Evolutionary conservation across 2,797 vertebrate genomes (phyloP), one percentile per base, ranked within the genome.

Genomic region (Lagocephalus sceleratus): DNA sequence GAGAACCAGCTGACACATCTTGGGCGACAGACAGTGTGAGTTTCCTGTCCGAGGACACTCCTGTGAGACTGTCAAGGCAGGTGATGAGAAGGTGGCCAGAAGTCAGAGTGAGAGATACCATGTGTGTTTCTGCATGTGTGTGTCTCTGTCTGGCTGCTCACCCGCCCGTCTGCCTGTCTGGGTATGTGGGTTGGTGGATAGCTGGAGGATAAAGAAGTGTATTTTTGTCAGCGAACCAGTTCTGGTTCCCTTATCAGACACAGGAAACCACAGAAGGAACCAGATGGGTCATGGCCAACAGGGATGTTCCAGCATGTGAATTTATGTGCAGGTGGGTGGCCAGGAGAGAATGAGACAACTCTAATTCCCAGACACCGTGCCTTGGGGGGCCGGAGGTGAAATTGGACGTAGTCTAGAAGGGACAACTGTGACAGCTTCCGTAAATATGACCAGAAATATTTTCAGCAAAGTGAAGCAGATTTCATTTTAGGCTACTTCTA

Each of bases 341-440:
- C 66, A 63, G 60, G 75, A 65, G 63, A 70, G 66, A 80, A 66
- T 58, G 75, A 81, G 76, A 85, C 76, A 79, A 78, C 72, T 80
- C 56, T 83, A 81, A 87, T 81, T 88, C 76, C 68, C 73, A 84
- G 77, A 85, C 71, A 81, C 71, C 45, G 68, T 65, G 73, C 83
- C 78, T 77, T 40, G 52, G 81, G 39, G 79, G 75, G 58, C 66
- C 71, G 59, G 53, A 80, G 68, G 70, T 86, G 83, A 78, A 88
- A 86, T 79, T 84, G 79, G 84, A 85, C 84, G 82, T 47, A 58
- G 74, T 80, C 73, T 84, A 44, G 67, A 78, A 83, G 78, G 76
- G 82, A 82, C 68, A 68, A 68, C 82, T 84, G 80, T 88, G 83
- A 88, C 81, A 84, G 83, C 73, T 71, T 70, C 65, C 72, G 71